Percentiles rank a stretch among this genome's conserved stretches.
phyloP scores from a whole-genome alignment of 2,888 invertebrate genomes.

The Sminthurinus aureus region DNA sequence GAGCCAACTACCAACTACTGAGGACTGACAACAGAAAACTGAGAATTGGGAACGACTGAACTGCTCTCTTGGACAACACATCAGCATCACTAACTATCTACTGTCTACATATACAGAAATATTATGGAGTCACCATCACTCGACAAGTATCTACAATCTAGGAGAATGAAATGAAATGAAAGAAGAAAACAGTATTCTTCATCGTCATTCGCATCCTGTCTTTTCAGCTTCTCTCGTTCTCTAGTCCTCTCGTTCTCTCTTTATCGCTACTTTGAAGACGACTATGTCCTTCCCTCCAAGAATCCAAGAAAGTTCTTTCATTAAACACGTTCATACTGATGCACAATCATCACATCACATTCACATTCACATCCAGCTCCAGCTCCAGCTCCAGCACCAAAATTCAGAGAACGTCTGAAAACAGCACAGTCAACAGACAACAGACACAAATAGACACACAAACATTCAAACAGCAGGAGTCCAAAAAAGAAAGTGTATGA shows the following conservation, averaged over 20 bases:
- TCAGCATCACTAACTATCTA: too few species aligned
- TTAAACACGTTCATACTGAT: not conserved
- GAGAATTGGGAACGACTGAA: too few species aligned
- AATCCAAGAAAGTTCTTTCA: not conserved
- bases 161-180: not conserved
- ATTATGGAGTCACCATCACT: not conserved
- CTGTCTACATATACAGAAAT: not conserved
- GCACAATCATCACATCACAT: conserved; percentile 6
- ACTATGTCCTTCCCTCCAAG: not conserved
- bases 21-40: not conserved
- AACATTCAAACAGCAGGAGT: not conserved
- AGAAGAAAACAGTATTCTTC: not conserved
- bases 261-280: not conserved
- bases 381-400: not conserved
- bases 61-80: too few species aligned
- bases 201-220: not conserved
- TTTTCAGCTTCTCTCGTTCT: too few species aligned
- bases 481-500: conserved; percentile 9
- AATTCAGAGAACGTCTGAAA: not conserved
- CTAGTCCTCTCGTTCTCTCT: too few species aligned
- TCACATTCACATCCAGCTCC: not conserved
- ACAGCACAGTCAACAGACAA: not conserved
- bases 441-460: too few species aligned
- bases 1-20: too few species aligned
- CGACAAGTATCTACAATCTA: too few species aligned